phyloP scores from a whole-genome alignment of 2,888 invertebrate species.

The Griposia aprilina region DNA sequence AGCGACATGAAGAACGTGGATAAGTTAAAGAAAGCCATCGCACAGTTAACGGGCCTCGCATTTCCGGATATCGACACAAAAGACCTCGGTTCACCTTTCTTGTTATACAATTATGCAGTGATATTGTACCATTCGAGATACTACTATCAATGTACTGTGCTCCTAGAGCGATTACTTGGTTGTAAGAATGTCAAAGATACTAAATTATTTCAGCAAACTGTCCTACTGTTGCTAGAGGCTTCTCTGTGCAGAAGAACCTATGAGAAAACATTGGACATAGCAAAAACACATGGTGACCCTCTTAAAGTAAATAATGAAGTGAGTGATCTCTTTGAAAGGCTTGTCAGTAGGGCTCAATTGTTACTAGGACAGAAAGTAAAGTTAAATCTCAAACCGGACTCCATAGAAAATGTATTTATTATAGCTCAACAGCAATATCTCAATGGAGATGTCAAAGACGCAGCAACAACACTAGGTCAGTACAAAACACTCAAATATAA shows the following conservation, averaged over 20 bases:
- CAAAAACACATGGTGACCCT: slow-evolving; percentile 81
- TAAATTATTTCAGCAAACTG: slow-evolving; percentile 81
- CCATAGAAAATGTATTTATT: slow-evolving; percentile 87
- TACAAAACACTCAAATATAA: slow-evolving; percentile 83
- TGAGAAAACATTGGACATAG: slow-evolving; percentile 84
- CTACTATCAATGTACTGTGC: slow-evolving; percentile 92
- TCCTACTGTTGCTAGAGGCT: slow-evolving; percentile 84
- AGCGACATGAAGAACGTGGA: slow-evolving; percentile 94
- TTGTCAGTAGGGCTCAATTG: slow-evolving; percentile 84
- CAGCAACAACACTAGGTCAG: slow-evolving; percentile 82
- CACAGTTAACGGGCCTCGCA: slow-evolving; percentile 90
- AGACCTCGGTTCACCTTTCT: slow-evolving; percentile 81
- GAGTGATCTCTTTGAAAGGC: slow-evolving; percentile 82
- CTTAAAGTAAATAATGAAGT: slow-evolving; percentile 80
- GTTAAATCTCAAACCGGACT: slow-evolving; percentile 80
- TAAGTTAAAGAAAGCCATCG: slow-evolving; percentile 92
- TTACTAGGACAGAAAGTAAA: slow-evolving; percentile 80
- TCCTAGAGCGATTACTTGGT: slow-evolving; percentile 84
- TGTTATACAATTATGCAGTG: slow-evolving; percentile 95
- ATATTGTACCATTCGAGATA: slow-evolving; percentile 94
- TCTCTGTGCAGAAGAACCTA: slow-evolving; percentile 86
- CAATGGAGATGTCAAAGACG: slow-evolving; percentile 85
- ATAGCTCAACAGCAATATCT: slow-evolving; percentile 86
- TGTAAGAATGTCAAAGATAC: slow-evolving; percentile 83
- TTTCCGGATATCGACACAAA: slow-evolving; percentile 85